Evolutionary conservation across 2,797 vertebrate species (phyloP).

Genomic region (Acridotheres tristis): DNA sequence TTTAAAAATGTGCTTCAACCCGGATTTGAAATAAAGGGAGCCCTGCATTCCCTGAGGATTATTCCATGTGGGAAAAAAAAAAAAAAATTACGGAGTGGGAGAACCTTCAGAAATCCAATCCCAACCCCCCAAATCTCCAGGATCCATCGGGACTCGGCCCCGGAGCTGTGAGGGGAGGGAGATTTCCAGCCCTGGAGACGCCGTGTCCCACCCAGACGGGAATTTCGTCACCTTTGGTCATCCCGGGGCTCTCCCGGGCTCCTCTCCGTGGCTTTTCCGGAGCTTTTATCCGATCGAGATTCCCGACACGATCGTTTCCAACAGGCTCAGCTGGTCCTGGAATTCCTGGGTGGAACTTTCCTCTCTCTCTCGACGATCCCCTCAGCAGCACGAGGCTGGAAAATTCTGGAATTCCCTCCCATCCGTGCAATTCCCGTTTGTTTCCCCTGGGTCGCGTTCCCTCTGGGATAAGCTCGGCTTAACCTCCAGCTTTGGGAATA

Average conservation of each 20-base stretch:
- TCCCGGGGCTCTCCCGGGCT: background rate
- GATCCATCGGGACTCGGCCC: background rate
- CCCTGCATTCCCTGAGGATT: background rate
- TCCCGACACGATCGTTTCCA: background rate
- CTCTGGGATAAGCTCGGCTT: background rate
- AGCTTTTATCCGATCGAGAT: background rate
- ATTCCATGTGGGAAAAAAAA: background rate
- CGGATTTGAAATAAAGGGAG: background rate
- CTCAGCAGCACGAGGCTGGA: background rate
- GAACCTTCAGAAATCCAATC: background rate
- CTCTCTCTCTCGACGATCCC: too few species aligned
- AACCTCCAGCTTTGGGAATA: background rate
- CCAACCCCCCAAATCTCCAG: background rate
- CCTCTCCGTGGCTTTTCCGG: background rate
- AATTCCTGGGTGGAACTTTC: background rate
- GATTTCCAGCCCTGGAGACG: background rate
- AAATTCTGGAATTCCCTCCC: background rate
- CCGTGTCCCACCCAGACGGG: background rate
- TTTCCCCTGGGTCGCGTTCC: too few species aligned
- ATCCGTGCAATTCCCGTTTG: rapidly evolving
- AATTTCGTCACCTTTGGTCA: constrained; percentile 1
- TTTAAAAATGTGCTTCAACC: background rate
- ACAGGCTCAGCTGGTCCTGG: background rate
- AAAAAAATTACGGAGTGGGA: too few species aligned
- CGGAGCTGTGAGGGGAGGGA: background rate